Evolutionary conservation across 2,888 invertebrate genomes (phyloP), one percentile per base, ranked within the genome.

Genomic region (Dryocosmus kuriphilus): DNA sequence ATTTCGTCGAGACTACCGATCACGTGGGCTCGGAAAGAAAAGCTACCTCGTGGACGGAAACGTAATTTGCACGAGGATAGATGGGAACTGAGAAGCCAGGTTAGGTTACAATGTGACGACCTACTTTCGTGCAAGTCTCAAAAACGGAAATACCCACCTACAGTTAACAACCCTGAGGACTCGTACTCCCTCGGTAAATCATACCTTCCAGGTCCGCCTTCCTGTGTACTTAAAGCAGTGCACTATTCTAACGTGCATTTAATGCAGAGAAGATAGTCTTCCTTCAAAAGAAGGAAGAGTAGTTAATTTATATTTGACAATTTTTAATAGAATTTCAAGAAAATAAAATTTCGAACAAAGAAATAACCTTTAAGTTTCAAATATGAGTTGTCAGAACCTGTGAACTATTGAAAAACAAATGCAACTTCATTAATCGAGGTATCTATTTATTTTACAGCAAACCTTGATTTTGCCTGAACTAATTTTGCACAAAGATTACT

Each of bases 161-260:
- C 71, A 71, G 46, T 71, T 71, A 71, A 71, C 71, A 51, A 51
- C 71, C 51, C 51, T 30, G 51, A 71, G 71, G 46, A 71, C 51
- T 71, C 71, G 71, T 46, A 71, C 51, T 71, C 71, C 71, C 71
- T 51, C 71, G 27, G 71, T 71, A 71, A 51, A 71, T 71, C 51
- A 71, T 71, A 71, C 46, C 71, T 71, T 71, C 46, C 71, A 71
- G n/a, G 51, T 27, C n/a, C 9, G 71, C 14, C 30, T 71, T 71
- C 71, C 71, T 71, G 71, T 71, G n/a, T 71, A 71, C 71, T 71
- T 71, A 51, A 71, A 51, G 71, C 71, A 71, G 11, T 71, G 71
- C 71, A 51, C 71, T 32, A 71, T 30, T 71, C 27, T 71, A 71
- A 71, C 30, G 51, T 71, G 32, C 22, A 71, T 51, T 71, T 71